Conservation (phyloP, 2,797 vertebrate genomes). For the Xenops minutus region DNA sequence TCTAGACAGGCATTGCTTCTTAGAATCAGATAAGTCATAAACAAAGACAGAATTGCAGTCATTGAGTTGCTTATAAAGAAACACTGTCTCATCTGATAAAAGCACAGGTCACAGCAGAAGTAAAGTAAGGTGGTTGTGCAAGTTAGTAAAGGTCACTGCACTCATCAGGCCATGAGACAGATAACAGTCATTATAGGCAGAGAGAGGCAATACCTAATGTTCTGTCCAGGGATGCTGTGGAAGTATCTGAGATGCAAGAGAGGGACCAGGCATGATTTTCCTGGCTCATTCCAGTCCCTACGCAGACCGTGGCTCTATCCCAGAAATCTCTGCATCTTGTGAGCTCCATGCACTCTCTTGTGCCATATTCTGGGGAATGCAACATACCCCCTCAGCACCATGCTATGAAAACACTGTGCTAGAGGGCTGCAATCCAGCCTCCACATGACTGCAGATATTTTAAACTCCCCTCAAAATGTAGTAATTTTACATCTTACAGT, state of each 20-base stretch:
- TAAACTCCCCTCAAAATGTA: not conserved
- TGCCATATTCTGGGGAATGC: not conserved
- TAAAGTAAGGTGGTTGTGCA: not conserved
- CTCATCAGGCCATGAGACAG: not conserved
- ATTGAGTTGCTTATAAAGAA: not conserved
- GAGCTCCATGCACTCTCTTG: not conserved
- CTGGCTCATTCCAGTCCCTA: not conserved
- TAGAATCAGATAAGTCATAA: not conserved
- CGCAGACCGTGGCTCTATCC: not conserved
- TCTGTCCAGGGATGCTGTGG: not conserved
- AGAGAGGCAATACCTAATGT: not conserved
- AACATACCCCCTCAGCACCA: not conserved
- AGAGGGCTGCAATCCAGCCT: not conserved
- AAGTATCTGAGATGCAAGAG: not conserved
- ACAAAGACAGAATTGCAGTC: not conserved
- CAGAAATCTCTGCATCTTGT: not conserved
- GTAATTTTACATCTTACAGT: not conserved
- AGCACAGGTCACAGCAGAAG: not conserved
- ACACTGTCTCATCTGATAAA: not conserved
- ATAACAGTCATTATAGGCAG: not conserved
- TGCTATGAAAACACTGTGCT: not conserved
- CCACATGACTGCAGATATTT: not conserved
- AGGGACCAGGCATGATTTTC: not conserved
- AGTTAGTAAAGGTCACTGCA: not conserved
- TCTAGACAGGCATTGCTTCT: not conserved